Evolutionary conservation across 2,797 vertebrate species (phyloP).

Genomic region (Syngnathus rostellatus): DNA sequence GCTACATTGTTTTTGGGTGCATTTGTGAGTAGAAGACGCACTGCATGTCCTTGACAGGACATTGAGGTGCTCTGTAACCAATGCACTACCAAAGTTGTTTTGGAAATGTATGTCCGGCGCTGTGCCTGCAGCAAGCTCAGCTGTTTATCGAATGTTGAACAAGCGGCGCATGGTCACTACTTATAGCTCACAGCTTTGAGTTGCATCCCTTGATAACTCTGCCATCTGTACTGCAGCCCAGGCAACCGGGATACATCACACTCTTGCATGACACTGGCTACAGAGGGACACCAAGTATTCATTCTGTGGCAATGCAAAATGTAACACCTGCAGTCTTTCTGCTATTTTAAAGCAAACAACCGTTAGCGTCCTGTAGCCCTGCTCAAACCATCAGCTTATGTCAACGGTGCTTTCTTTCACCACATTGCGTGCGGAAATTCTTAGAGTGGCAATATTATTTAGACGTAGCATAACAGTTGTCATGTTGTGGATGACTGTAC

Average conservation of each 20-base stretch:
- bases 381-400: slow-evolving; percentile 14
- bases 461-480: not conserved
- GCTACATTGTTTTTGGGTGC: not conserved
- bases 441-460: not conserved
- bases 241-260: slow-evolving; percentile 40
- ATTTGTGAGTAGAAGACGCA: not conserved
- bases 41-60: not conserved
- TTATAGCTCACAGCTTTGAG: slow-evolving; percentile 56
- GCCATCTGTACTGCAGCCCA: slow-evolving; percentile 52
- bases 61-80: not conserved
- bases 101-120: slow-evolving; percentile 49
- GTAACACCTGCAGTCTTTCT: slow-evolving; percentile 11
- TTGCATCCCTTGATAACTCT: slow-evolving; percentile 46
- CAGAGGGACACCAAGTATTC: slow-evolving; percentile 21
- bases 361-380: slow-evolving; percentile 10
- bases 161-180: slow-evolving; percentile 46
- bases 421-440: slow-evolving; percentile 19
- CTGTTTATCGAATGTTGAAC: slow-evolving; percentile 56
- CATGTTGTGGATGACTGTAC: not conserved
- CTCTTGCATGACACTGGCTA: slow-evolving; percentile 30
- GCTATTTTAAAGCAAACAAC: slow-evolving; percentile 21
- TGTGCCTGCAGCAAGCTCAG: slow-evolving; percentile 57
- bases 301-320: slow-evolving; percentile 28
- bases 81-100: slow-evolving; percentile 29
- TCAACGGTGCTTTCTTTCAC: slow-evolving; percentile 33